Evolutionary conservation across 2,888 invertebrate species (phyloP).

Genomic region (Hartigia nigra): DNA sequence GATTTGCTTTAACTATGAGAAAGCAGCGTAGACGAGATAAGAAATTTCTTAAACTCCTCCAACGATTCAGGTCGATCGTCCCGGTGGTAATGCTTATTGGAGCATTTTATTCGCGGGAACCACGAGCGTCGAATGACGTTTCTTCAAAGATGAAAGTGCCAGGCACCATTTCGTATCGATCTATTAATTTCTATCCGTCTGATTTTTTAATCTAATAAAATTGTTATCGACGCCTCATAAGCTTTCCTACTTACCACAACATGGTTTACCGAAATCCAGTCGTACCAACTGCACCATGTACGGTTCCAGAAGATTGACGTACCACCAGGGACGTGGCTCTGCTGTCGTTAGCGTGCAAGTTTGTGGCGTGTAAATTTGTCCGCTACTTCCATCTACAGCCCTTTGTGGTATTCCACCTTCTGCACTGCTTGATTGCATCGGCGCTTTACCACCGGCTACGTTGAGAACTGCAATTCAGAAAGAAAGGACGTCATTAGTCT

Average conservation of each 20-base stretch:
- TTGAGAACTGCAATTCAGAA: constrained; percentile 79
- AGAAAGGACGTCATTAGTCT: constrained; percentile 30
- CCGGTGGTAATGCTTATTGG: constrained; percentile 13
- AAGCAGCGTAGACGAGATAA: constrained; percentile 22
- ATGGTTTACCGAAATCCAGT: constrained; percentile 90
- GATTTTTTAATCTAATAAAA: background rate
- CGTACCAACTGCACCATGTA: constrained; percentile 95
- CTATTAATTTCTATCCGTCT: background rate
- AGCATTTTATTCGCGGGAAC: constrained; percentile 16
- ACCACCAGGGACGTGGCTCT: constrained; percentile 94
- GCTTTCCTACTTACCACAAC: constrained; percentile 81
- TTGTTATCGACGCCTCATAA: background rate
- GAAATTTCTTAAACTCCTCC: background rate
- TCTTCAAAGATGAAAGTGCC: constrained; percentile 5
- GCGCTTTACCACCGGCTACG: constrained; percentile 94
- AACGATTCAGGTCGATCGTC: constrained; percentile 21
- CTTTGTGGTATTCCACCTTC: constrained; percentile 88
- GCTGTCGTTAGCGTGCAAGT: constrained; percentile 89
- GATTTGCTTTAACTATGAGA: constrained; percentile 42
- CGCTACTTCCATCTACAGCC: constrained; percentile 91
- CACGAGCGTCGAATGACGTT: background rate
- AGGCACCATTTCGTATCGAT: background rate
- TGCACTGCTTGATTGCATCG: constrained; percentile 91
- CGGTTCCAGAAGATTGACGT: constrained; percentile 92
- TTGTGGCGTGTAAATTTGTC: constrained; percentile 81